phyloP scores from a whole-genome alignment of 2,888 invertebrate genomes.

The Andrena hattorfiana region DNA sequence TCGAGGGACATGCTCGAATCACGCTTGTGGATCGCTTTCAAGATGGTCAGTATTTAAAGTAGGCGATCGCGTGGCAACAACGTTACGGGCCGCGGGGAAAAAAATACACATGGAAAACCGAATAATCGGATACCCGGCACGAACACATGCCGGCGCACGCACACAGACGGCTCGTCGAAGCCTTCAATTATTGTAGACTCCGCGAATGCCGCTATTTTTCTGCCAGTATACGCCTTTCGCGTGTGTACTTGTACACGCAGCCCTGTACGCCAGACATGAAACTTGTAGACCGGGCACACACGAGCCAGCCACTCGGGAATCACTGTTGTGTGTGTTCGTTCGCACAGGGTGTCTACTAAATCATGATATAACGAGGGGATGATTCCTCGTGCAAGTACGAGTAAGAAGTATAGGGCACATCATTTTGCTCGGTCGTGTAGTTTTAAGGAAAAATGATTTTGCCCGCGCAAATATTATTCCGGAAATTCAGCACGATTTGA shows the following conservation, averaged over 20 bases:
- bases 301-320: conserved; percentile 8
- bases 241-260: conserved; percentile 41
- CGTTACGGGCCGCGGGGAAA: conserved; percentile 15
- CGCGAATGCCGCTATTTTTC: conserved; percentile 64
- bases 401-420: too few relatives aligned
- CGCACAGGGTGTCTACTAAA: neutral
- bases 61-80: conserved; percentile 37
- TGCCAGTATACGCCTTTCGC: conserved; percentile 21
- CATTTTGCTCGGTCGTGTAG: too few relatives aligned
- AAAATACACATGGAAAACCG: conserved; percentile 50
- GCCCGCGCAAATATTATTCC: too few relatives aligned
- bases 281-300: conserved; percentile 43
- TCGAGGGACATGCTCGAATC: conserved; percentile 12
- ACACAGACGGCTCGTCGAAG: conserved; percentile 25
- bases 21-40: conserved; percentile 1
- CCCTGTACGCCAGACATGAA: conserved; percentile 13
- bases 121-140: conserved; percentile 35
- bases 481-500: too few relatives aligned
- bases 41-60: conserved; percentile 50
- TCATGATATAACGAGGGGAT: too few relatives aligned
- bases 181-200: conserved; percentile 64
- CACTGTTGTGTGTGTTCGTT: conserved; percentile 18
- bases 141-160: neutral
- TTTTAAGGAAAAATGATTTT: too few relatives aligned
- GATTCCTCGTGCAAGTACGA: too few relatives aligned